These are phyloP conservation scores for Alviniconcha marisindica DNA, from an alignment of 1,140 invertebrate species.

Conservation along the genomic window DNA sequence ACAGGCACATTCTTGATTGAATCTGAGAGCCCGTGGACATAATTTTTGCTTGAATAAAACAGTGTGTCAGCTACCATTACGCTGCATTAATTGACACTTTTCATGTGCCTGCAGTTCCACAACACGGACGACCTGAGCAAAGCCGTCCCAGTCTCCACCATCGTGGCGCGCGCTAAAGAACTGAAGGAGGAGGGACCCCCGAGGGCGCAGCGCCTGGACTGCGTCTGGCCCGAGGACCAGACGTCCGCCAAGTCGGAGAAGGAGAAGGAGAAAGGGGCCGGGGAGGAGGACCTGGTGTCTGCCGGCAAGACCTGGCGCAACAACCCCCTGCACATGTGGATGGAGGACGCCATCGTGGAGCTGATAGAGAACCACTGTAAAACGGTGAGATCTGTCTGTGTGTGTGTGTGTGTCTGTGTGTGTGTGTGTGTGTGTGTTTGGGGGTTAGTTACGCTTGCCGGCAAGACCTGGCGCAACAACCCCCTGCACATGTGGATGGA, in stretches of 20 bases:
- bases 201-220: not conserved
- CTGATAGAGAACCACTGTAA: not conserved
- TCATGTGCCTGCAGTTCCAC: too few relatives aligned
- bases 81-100: too few relatives aligned
- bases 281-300: not conserved
- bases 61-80: too few relatives aligned
- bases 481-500: too few relatives aligned
- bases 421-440: too few relatives aligned
- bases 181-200: not conserved
- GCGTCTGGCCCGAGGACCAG: not conserved
- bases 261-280: not conserved
- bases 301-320: not conserved
- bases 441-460: too few relatives aligned
- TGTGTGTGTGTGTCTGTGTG: too few relatives aligned
- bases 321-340: not conserved
- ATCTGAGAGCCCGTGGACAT: too few relatives aligned
- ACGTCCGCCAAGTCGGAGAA: not conserved
- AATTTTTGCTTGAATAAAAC: too few relatives aligned
- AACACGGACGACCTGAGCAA: not conserved
- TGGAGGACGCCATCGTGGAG: slow-evolving; percentile 22
- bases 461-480: too few relatives aligned
- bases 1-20: too few relatives aligned
- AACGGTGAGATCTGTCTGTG: not conserved
- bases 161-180: not conserved
- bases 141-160: not conserved